Evolutionary conservation across 1,140 invertebrate genomes (phyloP).

Genomic region (Brachionus plicatilis): DNA sequence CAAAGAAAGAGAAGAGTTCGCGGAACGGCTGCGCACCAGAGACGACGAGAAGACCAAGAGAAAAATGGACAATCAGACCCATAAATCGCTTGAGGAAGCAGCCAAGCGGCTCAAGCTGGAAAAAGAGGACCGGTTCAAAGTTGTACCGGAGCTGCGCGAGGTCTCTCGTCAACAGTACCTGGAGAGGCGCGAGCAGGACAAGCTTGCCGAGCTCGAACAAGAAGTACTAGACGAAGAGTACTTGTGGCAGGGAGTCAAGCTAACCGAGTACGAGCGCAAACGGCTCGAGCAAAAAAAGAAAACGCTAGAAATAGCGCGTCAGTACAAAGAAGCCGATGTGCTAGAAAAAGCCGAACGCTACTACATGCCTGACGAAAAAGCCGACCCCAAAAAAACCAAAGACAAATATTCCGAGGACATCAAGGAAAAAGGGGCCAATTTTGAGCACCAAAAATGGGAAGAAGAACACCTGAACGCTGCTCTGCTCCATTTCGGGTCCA

Average conservation of each 20-base stretch:
- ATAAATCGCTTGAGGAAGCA: slow-evolving; percentile 79
- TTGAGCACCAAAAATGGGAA: slow-evolving; percentile 96
- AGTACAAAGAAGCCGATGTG: slow-evolving; percentile 87
- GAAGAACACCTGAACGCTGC: slow-evolving; percentile 92
- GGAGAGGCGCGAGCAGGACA: slow-evolving; percentile 89
- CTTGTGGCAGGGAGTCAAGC: slow-evolving; percentile 77
- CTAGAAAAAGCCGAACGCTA: slow-evolving; percentile 85
- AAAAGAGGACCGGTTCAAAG: slow-evolving; percentile 41
- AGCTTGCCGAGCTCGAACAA: slow-evolving; percentile 86
- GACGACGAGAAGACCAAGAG: slow-evolving; percentile 84
- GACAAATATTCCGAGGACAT: slow-evolving; percentile 79
- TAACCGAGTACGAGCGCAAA: slow-evolving; percentile 76
- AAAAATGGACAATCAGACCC: slow-evolving; percentile 63
- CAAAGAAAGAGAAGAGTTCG: slow-evolving; percentile 87
- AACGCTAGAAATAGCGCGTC: slow-evolving; percentile 79
- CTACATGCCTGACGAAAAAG: slow-evolving; percentile 76
- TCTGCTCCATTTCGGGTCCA: slow-evolving; percentile 83
- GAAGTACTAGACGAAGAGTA: slow-evolving; percentile 95
- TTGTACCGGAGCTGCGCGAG: slow-evolving; percentile 63
- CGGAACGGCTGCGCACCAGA: slow-evolving; percentile 74
- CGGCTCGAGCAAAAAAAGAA: slow-evolving; percentile 85
- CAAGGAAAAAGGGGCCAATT: slow-evolving; percentile 74
- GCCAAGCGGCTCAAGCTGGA: slow-evolving; percentile 77
- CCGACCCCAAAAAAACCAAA: slow-evolving; percentile 54
- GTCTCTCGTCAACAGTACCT: slow-evolving; percentile 89